These are phyloP conservation scores for Emys orbicularis DNA, from an alignment of 2,797 vertebrate species.

Conservation along the genomic window DNA sequence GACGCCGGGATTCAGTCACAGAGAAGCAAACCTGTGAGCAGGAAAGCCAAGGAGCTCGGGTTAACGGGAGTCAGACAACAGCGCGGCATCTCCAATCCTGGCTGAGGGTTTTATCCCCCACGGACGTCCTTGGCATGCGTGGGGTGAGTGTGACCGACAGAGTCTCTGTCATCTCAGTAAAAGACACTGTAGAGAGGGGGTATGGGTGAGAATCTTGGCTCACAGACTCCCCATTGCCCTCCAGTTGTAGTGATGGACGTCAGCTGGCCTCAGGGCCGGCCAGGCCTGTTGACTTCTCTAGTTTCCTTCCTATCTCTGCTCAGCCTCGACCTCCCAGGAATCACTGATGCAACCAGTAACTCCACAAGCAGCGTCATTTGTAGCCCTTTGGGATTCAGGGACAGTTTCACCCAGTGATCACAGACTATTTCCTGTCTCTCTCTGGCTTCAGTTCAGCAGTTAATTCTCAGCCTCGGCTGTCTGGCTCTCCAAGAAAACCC, in stretches of 20 bases:
- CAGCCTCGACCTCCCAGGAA: neutral
- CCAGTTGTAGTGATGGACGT: neutral
- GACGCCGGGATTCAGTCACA: neutral
- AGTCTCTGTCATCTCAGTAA: neutral
- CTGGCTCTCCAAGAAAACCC: neutral
- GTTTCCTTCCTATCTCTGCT: neutral
- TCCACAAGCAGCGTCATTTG: neutral
- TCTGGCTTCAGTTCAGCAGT: neutral
- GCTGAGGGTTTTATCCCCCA: neutral
- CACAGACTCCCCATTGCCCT: neutral
- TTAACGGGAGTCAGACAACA: neutral
- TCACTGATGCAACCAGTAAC: neutral
- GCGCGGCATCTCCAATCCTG: accelerated
- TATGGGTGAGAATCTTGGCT: neutral
- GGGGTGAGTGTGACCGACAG: neutral
- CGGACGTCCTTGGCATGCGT: neutral
- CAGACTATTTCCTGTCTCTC: neutral
- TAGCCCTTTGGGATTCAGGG: neutral
- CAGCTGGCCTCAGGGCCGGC: neutral
- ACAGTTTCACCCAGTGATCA: neutral
- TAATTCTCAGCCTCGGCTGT: neutral
- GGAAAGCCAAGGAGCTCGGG: neutral
- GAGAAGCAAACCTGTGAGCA: neutral
- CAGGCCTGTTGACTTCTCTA: neutral
- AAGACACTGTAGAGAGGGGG: neutral